phyloP scores from a whole-genome alignment of 2,797 vertebrate species.

The Sebastes hopkinsi region DNA sequence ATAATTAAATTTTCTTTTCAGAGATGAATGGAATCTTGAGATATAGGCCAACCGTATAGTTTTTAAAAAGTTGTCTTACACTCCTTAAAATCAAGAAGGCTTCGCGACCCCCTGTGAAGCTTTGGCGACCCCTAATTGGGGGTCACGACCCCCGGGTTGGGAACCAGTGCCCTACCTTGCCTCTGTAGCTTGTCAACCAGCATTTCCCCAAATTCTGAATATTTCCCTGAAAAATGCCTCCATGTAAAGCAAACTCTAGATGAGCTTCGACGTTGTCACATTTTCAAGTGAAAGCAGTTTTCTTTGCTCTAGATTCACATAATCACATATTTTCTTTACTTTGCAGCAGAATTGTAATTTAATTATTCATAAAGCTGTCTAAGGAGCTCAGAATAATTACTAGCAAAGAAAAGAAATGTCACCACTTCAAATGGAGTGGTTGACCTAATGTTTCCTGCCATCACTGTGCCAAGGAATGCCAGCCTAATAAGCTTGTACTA shows the following conservation, averaged over 20 bases:
- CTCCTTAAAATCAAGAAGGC: too few relatives aligned
- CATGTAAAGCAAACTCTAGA: neutral
- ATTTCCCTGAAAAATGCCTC: neutral
- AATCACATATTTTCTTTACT: constrained; percentile 13
- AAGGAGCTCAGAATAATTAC: constrained; percentile 30
- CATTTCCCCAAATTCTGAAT: neutral
- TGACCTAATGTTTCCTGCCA: constrained; percentile 38
- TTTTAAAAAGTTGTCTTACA: too few relatives aligned
- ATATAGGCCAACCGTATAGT: too few relatives aligned
- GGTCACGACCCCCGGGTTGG: too few relatives aligned
- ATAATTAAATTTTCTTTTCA: too few relatives aligned
- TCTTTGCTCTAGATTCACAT: constrained; percentile 6
- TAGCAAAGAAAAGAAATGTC: constrained; percentile 36
- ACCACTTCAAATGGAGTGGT: constrained; percentile 37
- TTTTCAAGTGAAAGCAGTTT: neutral
- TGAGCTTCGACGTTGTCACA: neutral
- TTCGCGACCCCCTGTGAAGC: too few relatives aligned
- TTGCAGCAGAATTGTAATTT: neutral
- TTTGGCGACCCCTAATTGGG: too few relatives aligned
- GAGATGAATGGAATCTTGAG: too few relatives aligned
- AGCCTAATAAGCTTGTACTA: constrained; percentile 27
- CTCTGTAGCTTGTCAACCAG: neutral
- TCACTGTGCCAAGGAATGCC: constrained; percentile 12
- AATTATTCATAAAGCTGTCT: constrained; percentile 39
- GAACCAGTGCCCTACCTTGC: neutral